Evolutionary conservation across 2,113 vertebrate genomes (phyloP).

Genomic region (Mesembrinibis cayennensis): DNA sequence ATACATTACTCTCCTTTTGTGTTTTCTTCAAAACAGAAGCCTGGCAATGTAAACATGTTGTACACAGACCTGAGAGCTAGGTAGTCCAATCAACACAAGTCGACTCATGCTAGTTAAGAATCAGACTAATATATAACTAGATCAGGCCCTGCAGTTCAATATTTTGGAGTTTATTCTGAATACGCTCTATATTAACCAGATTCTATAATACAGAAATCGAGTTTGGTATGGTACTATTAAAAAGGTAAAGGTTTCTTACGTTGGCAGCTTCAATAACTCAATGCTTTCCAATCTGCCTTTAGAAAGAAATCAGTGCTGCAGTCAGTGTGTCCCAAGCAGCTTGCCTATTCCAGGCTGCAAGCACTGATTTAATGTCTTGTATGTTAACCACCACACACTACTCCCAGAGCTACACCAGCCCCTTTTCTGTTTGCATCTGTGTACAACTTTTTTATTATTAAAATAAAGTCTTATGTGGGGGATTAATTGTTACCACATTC

Average conservation of each 20-base stretch:
- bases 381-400: rapidly evolving
- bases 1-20: not conserved
- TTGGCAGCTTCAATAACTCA: not conserved
- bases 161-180: not conserved
- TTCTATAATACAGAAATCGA: not conserved
- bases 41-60: not conserved
- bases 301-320: not conserved
- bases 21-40: not conserved
- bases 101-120: not conserved
- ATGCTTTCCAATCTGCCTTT: not conserved
- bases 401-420: not conserved
- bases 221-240: not conserved
- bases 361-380: not conserved
- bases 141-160: not conserved
- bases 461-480: not conserved
- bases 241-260: not conserved
- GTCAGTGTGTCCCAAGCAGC: not conserved
- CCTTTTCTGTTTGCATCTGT: not conserved
- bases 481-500: not conserved
- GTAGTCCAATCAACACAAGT: not conserved
- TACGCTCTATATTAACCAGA: not conserved
- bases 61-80: not conserved
- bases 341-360: not conserved
- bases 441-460: not conserved
- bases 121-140: not conserved